Percentiles rank a stretch among this genome's conserved stretches.
These are phyloP conservation scores for Aphrophora alni DNA, from an alignment of 2,888 invertebrate species.

Conservation along the genomic window DNA sequence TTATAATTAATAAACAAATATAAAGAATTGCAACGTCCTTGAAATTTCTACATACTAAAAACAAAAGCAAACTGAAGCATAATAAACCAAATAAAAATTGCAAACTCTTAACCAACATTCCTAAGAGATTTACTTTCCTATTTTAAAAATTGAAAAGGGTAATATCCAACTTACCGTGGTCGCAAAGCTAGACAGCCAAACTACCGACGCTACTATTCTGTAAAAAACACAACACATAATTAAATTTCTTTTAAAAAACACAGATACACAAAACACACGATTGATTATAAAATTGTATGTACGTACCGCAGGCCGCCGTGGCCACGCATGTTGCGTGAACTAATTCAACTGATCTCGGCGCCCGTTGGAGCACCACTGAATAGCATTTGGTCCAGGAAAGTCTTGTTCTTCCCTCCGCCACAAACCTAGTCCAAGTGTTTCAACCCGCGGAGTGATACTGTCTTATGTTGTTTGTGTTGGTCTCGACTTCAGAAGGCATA, in stretches of 20 bases:
- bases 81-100: neutral
- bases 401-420: neutral
- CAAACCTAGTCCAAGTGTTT: neutral
- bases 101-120: neutral
- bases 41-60: too few relatives aligned
- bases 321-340: neutral
- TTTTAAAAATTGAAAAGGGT: too few relatives aligned
- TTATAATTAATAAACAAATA: too few relatives aligned
- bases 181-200: neutral
- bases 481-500: conserved; percentile 9
- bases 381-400: neutral
- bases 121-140: too few relatives aligned
- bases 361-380: conserved; percentile 35
- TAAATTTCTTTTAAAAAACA: neutral
- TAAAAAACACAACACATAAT: conserved; percentile 3
- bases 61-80: too few relatives aligned
- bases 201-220: neutral
- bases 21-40: too few relatives aligned
- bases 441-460: neutral
- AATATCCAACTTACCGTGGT: neutral
- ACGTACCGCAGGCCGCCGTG: neutral
- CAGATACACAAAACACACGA: neutral
- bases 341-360: conserved; percentile 12
- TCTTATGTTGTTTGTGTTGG: neutral
- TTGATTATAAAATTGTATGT: neutral